Evolutionary conservation across 2,113 vertebrate genomes (phyloP).

Genomic region (Cyanoliseus patagonus): DNA sequence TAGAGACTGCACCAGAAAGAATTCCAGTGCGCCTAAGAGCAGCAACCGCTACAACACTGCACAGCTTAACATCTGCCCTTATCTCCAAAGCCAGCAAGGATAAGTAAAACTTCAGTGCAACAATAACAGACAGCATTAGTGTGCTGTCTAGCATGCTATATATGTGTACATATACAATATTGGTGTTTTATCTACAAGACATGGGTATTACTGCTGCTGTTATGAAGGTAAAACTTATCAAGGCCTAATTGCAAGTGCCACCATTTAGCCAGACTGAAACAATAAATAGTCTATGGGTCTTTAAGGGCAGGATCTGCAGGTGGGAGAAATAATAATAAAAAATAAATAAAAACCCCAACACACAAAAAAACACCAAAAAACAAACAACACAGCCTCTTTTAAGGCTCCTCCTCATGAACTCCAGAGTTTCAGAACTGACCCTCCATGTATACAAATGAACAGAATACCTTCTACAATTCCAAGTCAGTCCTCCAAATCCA

Average conservation of each 20-base stretch:
- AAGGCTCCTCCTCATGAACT: not conserved
- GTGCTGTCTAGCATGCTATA: not conserved
- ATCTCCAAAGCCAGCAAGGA: not conserved
- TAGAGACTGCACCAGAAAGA: not conserved
- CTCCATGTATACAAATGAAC: fast-evolving
- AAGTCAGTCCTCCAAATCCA: not conserved
- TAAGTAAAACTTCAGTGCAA: not conserved
- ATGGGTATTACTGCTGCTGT: not conserved
- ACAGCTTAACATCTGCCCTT: not conserved
- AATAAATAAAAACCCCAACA: not conserved
- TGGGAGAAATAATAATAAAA: not conserved
- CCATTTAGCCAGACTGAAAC: not conserved
- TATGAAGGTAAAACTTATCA: not conserved
- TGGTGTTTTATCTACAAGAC: not conserved
- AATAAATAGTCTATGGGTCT: not conserved
- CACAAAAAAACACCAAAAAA: fast-evolving
- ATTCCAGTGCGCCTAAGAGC: not conserved
- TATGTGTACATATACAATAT: fast-evolving
- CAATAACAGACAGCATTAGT: not conserved
- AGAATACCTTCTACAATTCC: not conserved
- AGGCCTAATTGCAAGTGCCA: not conserved
- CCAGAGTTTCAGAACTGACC: not conserved
- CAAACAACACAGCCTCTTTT: not conserved
- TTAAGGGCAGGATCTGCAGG: not conserved
- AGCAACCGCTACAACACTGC: not conserved